A percentile compares a stretch with the other conserved stretches of the same genome.
phyloP scores from a whole-genome alignment of 2,113 vertebrate species.

The Cariama cristata region DNA sequence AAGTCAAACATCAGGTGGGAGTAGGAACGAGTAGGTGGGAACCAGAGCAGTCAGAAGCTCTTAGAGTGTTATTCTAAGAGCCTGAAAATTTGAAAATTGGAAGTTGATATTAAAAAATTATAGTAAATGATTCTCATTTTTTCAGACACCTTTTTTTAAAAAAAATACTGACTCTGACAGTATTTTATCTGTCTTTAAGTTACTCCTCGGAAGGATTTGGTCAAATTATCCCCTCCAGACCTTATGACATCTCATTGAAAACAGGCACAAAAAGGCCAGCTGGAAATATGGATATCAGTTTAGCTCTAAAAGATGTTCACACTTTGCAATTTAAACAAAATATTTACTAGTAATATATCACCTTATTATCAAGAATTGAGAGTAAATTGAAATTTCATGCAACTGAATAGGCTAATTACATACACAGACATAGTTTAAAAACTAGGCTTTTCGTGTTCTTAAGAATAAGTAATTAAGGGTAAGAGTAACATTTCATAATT shows the following conservation, averaged over 20 bases:
- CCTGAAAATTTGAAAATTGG: neutral
- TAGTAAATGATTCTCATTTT: neutral
- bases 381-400: conserved; percentile 10
- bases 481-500: conserved; percentile 42
- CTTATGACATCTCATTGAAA: neutral
- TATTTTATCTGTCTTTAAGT: neutral
- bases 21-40: conserved; percentile 13
- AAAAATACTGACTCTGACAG: neutral
- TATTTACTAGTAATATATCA: neutral
- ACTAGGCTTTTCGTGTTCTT: conserved; percentile 1
- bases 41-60: neutral
- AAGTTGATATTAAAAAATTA: neutral
- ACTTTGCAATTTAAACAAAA: neutral
- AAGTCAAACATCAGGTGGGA: neutral
- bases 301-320: neutral
- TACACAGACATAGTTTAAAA: conserved; percentile 15
- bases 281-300: neutral
- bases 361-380: neutral
- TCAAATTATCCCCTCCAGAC: neutral
- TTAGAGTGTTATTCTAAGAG: neutral
- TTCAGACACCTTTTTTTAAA: neutral
- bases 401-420: conserved; percentile 53
- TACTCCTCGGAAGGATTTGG: neutral
- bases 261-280: neutral
- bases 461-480: conserved; percentile 55